These are phyloP conservation scores for Climacteris rufus DNA, from an alignment of 2,113 vertebrate species.

Conservation along the genomic window DNA sequence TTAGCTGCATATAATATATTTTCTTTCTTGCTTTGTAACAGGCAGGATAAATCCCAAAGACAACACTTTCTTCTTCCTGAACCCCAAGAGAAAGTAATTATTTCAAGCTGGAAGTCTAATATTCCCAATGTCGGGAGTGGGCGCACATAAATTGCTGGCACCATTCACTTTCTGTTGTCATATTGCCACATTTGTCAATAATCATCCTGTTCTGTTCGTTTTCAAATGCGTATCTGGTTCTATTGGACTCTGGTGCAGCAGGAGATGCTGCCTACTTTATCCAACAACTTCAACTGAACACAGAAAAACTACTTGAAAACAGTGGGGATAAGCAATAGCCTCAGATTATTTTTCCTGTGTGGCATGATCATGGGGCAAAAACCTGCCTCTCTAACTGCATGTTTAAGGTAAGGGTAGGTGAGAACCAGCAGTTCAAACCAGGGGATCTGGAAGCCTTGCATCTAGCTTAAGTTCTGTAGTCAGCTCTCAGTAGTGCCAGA, in stretches of 20 bases:
- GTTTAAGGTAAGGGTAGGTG: not conserved
- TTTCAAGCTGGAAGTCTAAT: constrained; percentile 63
- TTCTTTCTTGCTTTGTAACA: constrained; percentile 61
- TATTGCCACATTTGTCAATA: constrained; percentile 42
- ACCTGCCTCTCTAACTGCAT: not conserved
- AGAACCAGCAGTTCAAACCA: not conserved
- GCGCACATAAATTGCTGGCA: constrained; percentile 53
- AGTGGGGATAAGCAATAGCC: not conserved
- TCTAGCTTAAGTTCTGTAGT: not conserved
- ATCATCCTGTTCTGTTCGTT: constrained; percentile 14
- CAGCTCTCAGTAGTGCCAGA: not conserved
- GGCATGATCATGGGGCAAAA: not conserved
- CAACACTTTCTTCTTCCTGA: constrained; percentile 63
- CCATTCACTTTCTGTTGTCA: constrained; percentile 48
- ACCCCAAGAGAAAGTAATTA: constrained; percentile 65
- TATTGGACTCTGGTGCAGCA: not conserved
- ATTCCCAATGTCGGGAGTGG: constrained; percentile 48
- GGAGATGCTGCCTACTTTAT: not conserved
- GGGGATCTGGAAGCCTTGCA: not conserved
- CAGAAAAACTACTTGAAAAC: constrained; percentile 42
- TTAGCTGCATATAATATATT: constrained; percentile 47
- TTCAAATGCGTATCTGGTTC: constrained; percentile 29
- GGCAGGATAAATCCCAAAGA: constrained; percentile 63
- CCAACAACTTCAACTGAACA: constrained; percentile 38
- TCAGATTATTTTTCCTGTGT: not conserved